Evolutionary conservation across 1,140 invertebrate genomes (phyloP).

Genomic region (Magallana gigas): DNA sequence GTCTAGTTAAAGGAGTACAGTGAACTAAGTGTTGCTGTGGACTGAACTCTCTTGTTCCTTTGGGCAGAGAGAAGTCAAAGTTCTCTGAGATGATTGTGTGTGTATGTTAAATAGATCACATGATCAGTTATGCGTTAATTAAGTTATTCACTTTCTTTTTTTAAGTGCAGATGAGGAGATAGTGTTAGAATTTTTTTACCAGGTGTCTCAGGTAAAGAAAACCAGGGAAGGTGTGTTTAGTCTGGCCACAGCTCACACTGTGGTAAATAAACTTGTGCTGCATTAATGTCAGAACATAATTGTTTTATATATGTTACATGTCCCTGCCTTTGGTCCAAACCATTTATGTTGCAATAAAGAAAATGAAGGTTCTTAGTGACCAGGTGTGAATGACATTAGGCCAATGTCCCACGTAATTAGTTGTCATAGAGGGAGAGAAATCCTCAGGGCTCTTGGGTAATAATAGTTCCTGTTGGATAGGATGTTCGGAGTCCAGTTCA

Average conservation of each 20-base stretch:
- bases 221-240: no score
- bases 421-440: neutral
- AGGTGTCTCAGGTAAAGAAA: neutral
- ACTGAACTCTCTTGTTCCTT: neutral
- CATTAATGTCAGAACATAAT: constrained; percentile 4
- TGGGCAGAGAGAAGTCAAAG: constrained; percentile 2
- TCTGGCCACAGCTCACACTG: neutral
- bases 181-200: neutral
- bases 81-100: neutral
- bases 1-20: neutral
- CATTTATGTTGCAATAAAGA: neutral
- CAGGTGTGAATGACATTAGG: constrained; percentile 13
- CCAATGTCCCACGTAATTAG: neutral
- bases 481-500: neutral
- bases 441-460: neutral
- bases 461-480: neutral
- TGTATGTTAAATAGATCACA: neutral
- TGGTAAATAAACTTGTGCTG: neutral
- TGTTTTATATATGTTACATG: neutral
- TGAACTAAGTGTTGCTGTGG: neutral
- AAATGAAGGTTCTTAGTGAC: neutral
- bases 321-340: neutral
- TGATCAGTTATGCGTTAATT: neutral
- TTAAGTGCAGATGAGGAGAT: neutral
- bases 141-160: neutral